Evolutionary conservation across 2,888 invertebrate species (phyloP), one percentile per base, ranked within the genome.

Genomic region (Ichneumoninae sp.): DNA sequence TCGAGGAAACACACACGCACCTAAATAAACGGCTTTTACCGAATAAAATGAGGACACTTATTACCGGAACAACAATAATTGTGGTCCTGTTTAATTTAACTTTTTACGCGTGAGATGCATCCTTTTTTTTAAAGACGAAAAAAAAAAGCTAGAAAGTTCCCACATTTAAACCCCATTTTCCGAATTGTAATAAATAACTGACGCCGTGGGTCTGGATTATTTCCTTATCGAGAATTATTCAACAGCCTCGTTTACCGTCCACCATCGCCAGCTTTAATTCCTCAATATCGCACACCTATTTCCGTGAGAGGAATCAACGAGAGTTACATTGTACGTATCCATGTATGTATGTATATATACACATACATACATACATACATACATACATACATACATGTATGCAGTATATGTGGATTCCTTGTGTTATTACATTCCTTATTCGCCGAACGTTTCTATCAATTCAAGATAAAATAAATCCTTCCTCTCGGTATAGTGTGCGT

Each of bases 401-500:
- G 40, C 40, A 10, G 10, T 40, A 10, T 40, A 40, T 3, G 40
- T 40, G 7, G 1, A 40, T 8, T 13, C 36, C 16, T 2, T 19
- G 62, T 13, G 54, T 65, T 47, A 52, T 78, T 69, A 16, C 16
- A 68, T 71, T 72, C 40, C 19, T 69, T 22, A 74, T 65, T 83
- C 62, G 50, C 71, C 69, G 3, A 47, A 40, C 69, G 62, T 66
- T 26, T 68, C 76, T 19, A 22, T 68, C 71, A 26, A 30, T 44
- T 47, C 40, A 16, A 47, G 70, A 82, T 76, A 66, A 81, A 78
- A 78, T 52, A 26, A 80, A 82, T 80, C 52, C 40, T 77, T 71
- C 65, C 57, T 40, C 40, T 30, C 66, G 7, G 65, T 44, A 44
- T 44, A 66, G 5, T 16, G 54, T 79, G 8, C 65, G 75, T 19